A percentile compares a stretch with the other conserved stretches of the same genome.
Evolutionary conservation across 2,888 invertebrate genomes (phyloP).

Genomic region (Mesochorus sp.): DNA sequence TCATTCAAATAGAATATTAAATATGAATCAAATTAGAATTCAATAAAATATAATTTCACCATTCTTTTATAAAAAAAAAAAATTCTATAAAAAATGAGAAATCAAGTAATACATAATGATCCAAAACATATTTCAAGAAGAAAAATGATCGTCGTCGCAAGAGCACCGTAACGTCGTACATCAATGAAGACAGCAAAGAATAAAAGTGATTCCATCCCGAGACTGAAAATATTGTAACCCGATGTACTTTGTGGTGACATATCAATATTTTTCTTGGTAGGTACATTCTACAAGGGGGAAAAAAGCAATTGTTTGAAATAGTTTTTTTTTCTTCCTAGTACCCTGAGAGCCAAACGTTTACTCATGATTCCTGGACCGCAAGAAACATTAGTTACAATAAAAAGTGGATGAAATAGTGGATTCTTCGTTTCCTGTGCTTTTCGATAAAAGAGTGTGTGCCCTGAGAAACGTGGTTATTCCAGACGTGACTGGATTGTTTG

Average conservation of each 20-base stretch:
- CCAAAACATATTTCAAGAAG: conserved; percentile 35
- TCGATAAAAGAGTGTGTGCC: not conserved
- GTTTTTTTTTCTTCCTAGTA: not conserved
- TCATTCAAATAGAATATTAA: no score
- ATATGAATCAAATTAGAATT: no score
- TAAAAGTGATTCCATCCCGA: conserved; percentile 29
- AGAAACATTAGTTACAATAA: conserved; percentile 6
- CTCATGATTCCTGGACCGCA: not conserved
- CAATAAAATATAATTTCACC: no score
- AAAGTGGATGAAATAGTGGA: not conserved
- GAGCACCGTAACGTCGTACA: conserved; percentile 32
- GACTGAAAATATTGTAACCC: conserved; percentile 20
- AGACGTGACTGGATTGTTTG: conserved; percentile 14
- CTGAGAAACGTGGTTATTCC: conserved; percentile 16
- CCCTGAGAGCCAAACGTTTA: not conserved
- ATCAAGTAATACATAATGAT: conserved; percentile 11
- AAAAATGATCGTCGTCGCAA: conserved; percentile 59
- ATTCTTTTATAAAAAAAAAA: not conserved
- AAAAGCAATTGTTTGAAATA: not conserved
- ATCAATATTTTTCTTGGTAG: not conserved
- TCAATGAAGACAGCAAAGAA: conserved; percentile 19
- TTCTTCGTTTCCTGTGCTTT: not conserved
- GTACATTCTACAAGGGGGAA: not conserved
- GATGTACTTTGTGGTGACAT: not conserved
- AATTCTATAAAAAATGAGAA: conserved; percentile 40